Conservation (phyloP, 2,797 vertebrate species). For the Allobates femoralis region DNA sequence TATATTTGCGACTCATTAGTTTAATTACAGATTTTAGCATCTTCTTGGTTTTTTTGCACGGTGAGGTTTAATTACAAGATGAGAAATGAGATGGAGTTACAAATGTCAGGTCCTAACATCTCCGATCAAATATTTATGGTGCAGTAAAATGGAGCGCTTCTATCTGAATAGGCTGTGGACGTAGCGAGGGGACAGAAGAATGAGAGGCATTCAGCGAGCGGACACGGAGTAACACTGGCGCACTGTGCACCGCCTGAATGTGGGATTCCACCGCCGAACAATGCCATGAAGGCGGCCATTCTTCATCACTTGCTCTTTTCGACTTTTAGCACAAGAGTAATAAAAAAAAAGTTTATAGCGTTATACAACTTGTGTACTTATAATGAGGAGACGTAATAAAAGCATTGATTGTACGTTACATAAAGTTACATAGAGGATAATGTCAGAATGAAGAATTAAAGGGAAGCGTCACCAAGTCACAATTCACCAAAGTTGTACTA, state of each 20-base stretch:
- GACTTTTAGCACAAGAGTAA: constrained; percentile 7
- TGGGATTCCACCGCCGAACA: constrained; percentile 35
- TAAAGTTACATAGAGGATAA: background rate
- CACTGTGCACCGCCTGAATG: constrained; percentile 53
- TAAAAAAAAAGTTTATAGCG: background rate
- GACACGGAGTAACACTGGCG: constrained; percentile 55
- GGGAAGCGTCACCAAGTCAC: background rate
- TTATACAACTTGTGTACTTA: constrained; percentile 9
- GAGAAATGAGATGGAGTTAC: constrained; percentile 6
- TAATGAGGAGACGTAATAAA: background rate
- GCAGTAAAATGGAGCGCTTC: constrained; percentile 35
- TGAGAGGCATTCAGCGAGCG: constrained; percentile 45
- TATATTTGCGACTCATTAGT: background rate
- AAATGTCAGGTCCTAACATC: constrained; percentile 45
- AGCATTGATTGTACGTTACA: background rate
- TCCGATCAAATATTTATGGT: constrained; percentile 55
- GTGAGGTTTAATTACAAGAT: background rate
- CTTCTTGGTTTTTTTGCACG: background rate
- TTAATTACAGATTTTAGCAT: background rate
- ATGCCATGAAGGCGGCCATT: constrained; percentile 50
- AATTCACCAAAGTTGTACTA: no score
- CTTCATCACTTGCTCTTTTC: constrained; percentile 17
- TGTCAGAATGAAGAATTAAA: background rate
- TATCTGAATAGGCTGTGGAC: constrained; percentile 46
- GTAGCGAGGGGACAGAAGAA: constrained; percentile 39